Percentiles rank a stretch among this genome's conserved stretches.
phyloP scores from a whole-genome alignment of 1,140 invertebrate species.

The Batillaria attramentaria region DNA sequence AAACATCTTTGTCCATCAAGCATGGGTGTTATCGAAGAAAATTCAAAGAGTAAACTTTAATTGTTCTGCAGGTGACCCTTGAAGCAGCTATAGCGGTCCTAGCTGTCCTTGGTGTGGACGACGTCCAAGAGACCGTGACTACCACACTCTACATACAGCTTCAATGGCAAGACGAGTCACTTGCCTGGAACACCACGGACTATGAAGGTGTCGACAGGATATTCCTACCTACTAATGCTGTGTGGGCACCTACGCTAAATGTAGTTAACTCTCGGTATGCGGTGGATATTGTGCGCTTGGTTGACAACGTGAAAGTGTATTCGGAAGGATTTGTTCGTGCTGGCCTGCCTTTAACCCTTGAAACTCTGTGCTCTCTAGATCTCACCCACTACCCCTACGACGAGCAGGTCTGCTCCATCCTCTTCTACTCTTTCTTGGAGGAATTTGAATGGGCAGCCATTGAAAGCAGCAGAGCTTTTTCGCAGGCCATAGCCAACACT shows the following conservation, averaged over 20 bases:
- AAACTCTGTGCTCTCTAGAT: constrained; percentile 38
- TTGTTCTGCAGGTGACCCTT: too few species aligned
- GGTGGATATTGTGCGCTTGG: constrained; percentile 10
- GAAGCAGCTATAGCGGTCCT: too few species aligned
- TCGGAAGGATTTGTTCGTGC: constrained; percentile 52
- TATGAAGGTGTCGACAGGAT: constrained; percentile 70
- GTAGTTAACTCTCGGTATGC: constrained; percentile 70
- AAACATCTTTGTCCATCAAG: too few species aligned
- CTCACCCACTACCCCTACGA: constrained; percentile 41
- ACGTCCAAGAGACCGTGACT: constrained; percentile 39
- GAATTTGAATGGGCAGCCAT: background rate
- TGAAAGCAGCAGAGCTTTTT: background rate
- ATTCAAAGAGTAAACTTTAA: too few species aligned
- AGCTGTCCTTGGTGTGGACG: too few species aligned
- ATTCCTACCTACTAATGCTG: constrained; percentile 70
- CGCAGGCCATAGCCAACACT: too few species aligned
- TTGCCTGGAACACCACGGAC: constrained; percentile 72
- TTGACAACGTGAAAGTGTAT: too few species aligned
- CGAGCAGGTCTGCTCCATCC: constrained; percentile 28
- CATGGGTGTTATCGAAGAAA: too few species aligned
- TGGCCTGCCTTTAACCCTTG: constrained; percentile 15
- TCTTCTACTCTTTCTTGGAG: background rate
- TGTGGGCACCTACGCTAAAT: constrained; percentile 75
- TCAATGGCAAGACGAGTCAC: constrained; percentile 72
- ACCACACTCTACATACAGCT: constrained; percentile 31